Evolutionary conservation across 2,113 vertebrate genomes (phyloP), one percentile per base, ranked within the genome.

Genomic region (Casuarius casuarius): DNA sequence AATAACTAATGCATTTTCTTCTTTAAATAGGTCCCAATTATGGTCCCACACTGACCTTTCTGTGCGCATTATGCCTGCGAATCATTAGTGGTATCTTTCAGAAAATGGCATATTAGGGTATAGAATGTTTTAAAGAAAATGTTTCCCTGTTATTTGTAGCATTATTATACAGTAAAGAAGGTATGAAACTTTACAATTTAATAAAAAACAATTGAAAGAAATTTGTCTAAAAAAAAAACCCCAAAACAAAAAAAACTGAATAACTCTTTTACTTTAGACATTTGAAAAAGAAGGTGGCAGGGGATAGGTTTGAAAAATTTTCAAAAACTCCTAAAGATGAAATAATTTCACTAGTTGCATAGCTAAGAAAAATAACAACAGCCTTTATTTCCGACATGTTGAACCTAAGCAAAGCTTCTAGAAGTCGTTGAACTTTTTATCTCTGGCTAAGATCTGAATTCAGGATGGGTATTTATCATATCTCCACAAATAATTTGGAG

Each of bases 221-320:
- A 33, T 5, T 58, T 91, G 21, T 6, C 4, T 21, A 17, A 82
- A 52, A 54, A 31, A 33, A 11, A 0, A 0, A 54, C 52, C 26
- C 25, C 5, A 52, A 54, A 33, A 9, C 25, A 82, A 0, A 0
- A 29, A 35, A 11, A 0, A 0, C 1, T 5, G 67, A 40, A 59
- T 12, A 76, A 42, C 22, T 71, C 54, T 68, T 54, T 73, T 25
- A 33, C 38, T 38, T 48, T 19, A 62, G 14, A 38, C 71, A 2
- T 3, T 92, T 71, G 23, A 85, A 88, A 29, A 73, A 84, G 4
- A 65, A 9, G 9, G 58, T 75, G 8, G 12, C 2, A 0, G 9
- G 15, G 18, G 3, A 35, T 10, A 79, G 10, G 1, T 72, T 87
- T 33, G 4, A 90, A 76, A 51, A 70, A 15, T 20, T 84, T 80